Base-by-base conservation (phyloP, 2,888 invertebrate species). In the Acleris holmiana region DNA sequence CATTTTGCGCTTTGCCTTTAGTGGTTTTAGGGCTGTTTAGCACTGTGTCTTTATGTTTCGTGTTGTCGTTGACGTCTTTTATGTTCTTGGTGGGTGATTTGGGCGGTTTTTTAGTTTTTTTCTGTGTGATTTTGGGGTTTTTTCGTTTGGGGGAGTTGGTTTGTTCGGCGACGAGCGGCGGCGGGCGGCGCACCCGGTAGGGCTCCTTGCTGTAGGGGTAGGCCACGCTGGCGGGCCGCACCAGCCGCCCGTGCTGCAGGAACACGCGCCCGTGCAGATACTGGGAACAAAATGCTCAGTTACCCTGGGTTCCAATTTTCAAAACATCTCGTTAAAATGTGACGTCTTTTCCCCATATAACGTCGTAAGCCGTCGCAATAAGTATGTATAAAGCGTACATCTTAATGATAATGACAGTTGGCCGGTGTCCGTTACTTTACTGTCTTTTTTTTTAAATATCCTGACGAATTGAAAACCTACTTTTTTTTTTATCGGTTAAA, bases 191-290 rank as follows among this genome's bases (percentile, higher is more conserved):
- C 65, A 83, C 87, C 76, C 91, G 86, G 69, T 90, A 89, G 0
- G 91, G 91, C 62, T 90, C 90, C 69, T 89, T 88, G 69, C 90
- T 89, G 84, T 92, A 85, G 44, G 91, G 81, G 83, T 80, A 89
- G 4, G 88, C 93, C 59, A 96, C 94, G 73, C 94, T 94, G 0
- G 95, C 96, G 10, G 95, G 94, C 51, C 95, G 93, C 61, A 96
- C 82, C 55, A 95, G 93, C 78, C 95, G 94, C 0, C 95, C 95
- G 60, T 95, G 95, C 85, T 96, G 96, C 2, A 96, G 89, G 77
- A 95, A 96, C 15, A 96, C 94, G 72, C 94, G 94, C 1, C 96
- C 96, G 81, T 96, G 96, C 19, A 96, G 93, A 82, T 96, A 96
- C 96, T 96, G 84, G 23, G 93, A 92, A 74, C 75, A 71, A 66